Evolutionary conservation across 2,797 vertebrate species (phyloP), one percentile per base, ranked within the genome.

Genomic region (Cyclura pinguis): DNA sequence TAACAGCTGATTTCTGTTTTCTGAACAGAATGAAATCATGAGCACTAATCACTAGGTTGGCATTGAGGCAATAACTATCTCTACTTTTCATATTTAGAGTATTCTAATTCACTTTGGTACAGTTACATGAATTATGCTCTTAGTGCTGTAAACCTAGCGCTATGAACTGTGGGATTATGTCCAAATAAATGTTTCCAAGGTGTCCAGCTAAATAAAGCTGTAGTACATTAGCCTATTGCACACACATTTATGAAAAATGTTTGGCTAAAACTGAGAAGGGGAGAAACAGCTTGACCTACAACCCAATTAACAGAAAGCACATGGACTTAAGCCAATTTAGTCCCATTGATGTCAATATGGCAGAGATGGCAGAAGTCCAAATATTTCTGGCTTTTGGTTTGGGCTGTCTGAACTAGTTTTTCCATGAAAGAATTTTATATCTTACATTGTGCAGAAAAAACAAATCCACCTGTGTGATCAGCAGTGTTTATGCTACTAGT

Each of bases 241-340:
- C 57, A 50, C 24, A 38, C 32, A 62, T 80, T 74, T 90, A 73
- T 59, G 67, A 81, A 59, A 52, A 35, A 81, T 27, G 32, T 80
- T 80, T 90, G 64, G 20, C 20, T 62, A 74, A 81, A 35, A 62
- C 29, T 81, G 29, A 81, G 69, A 62, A 50, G 38, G 81, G 73
- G 73, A 81, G 74, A 18, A 81, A 85, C 77, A 85, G 84, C 55
- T 86, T 80, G 77, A 86, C 77, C 77, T 90, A 74, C 52, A 90
- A 84, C 42, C 89, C 42, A 81, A 86, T 90, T 90, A 90, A 72
- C 29, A 62, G 80, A 81, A 90, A 62, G n/a, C 81, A 59, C 64
- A 81, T 81, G 67, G 69, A 62, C 29, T 47, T 59, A 86, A 86
- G 55, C 38, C 69, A 90, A 35, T 86, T 81, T 90, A 74, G 67